Evolutionary conservation across 1,140 invertebrate species (phyloP).

Genomic region (Drosophila sulfurigaster): DNA sequence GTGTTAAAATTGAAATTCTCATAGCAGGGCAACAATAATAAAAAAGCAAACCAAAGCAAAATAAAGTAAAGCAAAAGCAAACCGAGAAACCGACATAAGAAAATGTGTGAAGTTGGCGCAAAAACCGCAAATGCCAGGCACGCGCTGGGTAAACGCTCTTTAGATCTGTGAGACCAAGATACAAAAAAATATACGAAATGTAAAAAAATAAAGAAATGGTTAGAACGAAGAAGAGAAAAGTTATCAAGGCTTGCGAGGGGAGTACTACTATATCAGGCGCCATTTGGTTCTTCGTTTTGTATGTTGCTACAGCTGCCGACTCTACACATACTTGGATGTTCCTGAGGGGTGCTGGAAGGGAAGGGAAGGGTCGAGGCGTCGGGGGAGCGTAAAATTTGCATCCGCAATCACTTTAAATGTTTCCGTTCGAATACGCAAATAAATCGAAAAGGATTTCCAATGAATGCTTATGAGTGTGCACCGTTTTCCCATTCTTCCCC

Average conservation of each 20-base stretch:
- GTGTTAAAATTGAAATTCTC: conserved; percentile 80
- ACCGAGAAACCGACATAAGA: conserved; percentile 63
- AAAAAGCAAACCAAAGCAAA: conserved; percentile 41
- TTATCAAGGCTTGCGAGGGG: neutral
- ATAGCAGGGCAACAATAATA: conserved; percentile 68
- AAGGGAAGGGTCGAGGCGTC: neutral
- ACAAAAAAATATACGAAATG: conserved; percentile 16
- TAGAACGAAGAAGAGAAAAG: conserved; percentile 13
- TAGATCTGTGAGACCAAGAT: conserved; percentile 65
- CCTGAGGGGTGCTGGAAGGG: neutral
- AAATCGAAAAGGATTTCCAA: conserved; percentile 83
- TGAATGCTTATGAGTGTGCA: conserved; percentile 78
- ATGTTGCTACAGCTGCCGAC: conserved; percentile 24
- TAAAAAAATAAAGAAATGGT: conserved; percentile 23
- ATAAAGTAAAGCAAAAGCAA: conserved; percentile 45
- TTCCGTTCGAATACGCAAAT: conserved; percentile 84
- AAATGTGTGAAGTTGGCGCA: conserved; percentile 81
- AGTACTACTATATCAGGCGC: conserved; percentile 51
- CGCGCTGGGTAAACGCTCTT: conserved; percentile 63
- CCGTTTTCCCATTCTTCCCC: conserved; percentile 1
- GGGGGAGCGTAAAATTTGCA: conserved; percentile 66
- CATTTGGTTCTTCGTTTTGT: conserved; percentile 42
- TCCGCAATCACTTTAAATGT: conserved; percentile 84
- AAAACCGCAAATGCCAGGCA: conserved; percentile 81
- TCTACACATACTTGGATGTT: conserved; percentile 1